Evolutionary conservation across 53 echinoderm and acorn worm genomes (phyloP).

Genomic region (Apostichopus leukothele): DNA sequence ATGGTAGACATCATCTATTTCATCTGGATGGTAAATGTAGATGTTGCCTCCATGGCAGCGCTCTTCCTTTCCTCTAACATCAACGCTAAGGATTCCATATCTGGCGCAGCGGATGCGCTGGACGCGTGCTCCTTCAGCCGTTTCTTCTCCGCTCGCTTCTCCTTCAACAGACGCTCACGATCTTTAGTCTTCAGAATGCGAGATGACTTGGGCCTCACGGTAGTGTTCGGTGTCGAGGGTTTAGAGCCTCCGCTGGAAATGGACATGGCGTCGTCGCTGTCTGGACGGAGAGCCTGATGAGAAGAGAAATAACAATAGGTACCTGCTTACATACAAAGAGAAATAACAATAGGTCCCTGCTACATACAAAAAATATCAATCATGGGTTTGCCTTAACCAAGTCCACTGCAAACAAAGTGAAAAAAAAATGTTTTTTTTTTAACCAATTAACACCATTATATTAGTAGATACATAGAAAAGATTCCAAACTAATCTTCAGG

Average conservation of each 20-base stretch:
- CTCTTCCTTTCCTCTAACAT: constrained; percentile 65
- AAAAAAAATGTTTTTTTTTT: no score
- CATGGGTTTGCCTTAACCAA: no score
- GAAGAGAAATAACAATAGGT: background rate
- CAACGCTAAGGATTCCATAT: constrained; percentile 88
- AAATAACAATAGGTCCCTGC: background rate
- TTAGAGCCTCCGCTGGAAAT: constrained; percentile 39
- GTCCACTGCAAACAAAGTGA: no score
- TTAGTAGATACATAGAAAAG: no score
- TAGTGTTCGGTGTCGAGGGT: constrained; percentile 47
- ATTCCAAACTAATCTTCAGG: no score
- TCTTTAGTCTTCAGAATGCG: constrained; percentile 72
- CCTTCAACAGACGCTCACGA: constrained; percentile 76
- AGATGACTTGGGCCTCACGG: constrained; percentile 56
- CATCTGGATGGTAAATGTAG: constrained; percentile 39
- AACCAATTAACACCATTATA: no score
- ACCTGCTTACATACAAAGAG: no score
- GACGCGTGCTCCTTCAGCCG: constrained; percentile 52
- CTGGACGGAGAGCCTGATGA: constrained; percentile 54
- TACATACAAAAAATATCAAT: background rate
- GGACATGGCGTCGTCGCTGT: constrained; percentile 62
- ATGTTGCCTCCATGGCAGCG: constrained; percentile 26
- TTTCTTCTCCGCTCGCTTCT: constrained; percentile 59
- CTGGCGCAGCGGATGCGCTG: constrained; percentile 84
- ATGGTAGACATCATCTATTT: background rate